phyloP scores from a whole-genome alignment of 2,113 vertebrate species.

The Brachypodius melanocephalos region DNA sequence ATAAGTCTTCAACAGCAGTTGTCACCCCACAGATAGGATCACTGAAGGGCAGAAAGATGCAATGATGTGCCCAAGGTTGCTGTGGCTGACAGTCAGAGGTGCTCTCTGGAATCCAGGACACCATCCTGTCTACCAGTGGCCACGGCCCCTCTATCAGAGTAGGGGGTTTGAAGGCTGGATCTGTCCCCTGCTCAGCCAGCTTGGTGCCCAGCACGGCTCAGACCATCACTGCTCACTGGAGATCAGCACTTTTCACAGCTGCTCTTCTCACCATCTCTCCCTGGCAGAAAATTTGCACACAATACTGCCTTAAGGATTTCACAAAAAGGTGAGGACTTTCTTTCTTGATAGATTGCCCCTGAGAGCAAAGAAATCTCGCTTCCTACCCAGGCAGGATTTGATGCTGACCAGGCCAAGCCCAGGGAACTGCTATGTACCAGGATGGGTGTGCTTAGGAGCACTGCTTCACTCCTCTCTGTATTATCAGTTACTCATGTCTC shows the following conservation, averaged over 20 bases:
- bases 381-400: not conserved
- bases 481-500: not conserved
- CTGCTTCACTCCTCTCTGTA: not conserved
- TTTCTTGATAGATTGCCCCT: not conserved
- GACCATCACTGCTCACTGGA: fast-evolving
- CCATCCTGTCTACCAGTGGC: not conserved
- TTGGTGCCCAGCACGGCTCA: not conserved
- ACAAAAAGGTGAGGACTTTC: not conserved
- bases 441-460: not conserved
- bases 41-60: not conserved
- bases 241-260: not conserved
- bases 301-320: not conserved
- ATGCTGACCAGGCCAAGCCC: not conserved
- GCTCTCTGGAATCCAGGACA: not conserved
- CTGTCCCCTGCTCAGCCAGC: not conserved
- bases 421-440: not conserved
- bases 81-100: fast-evolving
- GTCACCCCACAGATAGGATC: not conserved
- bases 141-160: fast-evolving
- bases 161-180: not conserved
- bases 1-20: not conserved
- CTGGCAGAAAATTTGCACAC: not conserved
- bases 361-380: not conserved
- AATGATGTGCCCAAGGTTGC: not conserved
- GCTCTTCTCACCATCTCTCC: not conserved